Conservation (phyloP, 2,888 invertebrate genomes). For the Hypsopygia costalis region DNA sequence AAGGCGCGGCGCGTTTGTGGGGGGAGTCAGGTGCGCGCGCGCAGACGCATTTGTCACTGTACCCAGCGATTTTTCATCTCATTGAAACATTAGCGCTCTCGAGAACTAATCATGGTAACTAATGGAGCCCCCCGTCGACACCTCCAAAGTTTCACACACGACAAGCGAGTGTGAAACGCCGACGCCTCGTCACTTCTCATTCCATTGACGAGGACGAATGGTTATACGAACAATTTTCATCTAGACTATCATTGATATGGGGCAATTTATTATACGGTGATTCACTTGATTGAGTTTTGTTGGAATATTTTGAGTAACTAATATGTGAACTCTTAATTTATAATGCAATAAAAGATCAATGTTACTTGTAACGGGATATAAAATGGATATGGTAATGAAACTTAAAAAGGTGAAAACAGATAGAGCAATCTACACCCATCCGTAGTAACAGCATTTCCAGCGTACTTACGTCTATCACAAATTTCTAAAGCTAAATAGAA, state of each 20-base stretch:
- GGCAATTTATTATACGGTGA: neutral
- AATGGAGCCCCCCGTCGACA: conserved; percentile 79
- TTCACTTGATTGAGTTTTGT: neutral
- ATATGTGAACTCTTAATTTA: no score
- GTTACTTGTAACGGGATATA: no score
- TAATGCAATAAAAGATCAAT: no score
- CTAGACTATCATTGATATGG: neutral
- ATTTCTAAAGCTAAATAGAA: no score
- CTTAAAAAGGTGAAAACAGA: no score
- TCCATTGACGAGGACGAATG: conserved; percentile 55
- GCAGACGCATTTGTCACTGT: conserved; percentile 78
- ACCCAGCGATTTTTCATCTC: conserved; percentile 76
- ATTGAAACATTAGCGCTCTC: conserved; percentile 76
- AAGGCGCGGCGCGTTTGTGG: conserved; percentile 65
- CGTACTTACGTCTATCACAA: no score
- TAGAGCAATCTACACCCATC: no score
- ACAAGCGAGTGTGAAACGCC: conserved; percentile 41
- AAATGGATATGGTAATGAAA: no score
- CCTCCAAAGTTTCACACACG: conserved; percentile 70
- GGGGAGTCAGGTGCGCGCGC: conserved; percentile 70
- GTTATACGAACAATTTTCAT: conserved; percentile 21
- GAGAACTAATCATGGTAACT: conserved; percentile 78
- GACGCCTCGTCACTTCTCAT: conserved; percentile 45
- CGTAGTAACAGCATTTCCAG: no score
- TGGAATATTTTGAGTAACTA: no score